Evolutionary conservation across 2,113 vertebrate species (phyloP), one percentile per base, ranked within the genome.

Genomic region (Empidonax alnorum): DNA sequence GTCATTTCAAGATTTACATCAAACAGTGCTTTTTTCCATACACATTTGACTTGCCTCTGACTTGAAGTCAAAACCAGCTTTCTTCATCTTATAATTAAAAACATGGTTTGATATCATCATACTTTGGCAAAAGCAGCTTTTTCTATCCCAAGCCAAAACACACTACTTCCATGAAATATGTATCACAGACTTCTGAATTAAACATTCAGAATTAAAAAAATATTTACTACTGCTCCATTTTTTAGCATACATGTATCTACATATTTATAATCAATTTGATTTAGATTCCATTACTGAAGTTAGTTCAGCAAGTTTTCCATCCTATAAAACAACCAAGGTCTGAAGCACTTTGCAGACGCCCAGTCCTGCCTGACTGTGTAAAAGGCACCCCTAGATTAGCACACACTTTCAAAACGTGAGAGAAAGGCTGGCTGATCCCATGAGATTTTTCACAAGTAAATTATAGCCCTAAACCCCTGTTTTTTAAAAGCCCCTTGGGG

Each of bases 1-100:
- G 53, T 86, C 66, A 78, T 56, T 63, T 49, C 71, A 81, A 55
- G 63, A 71, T 42, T 53, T 69, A 77, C 9, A 61, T 78, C 65
- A 47, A 79, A 89, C 21, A 35, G 6, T 9, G 7, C 52, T 74
- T 62, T 53, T 63, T 59, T 79, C 46, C 71, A 84, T 19, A 62
- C 6, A 91, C 9, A 23, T 52, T 65, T 61, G n/a, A 87, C 53
- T 62, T 55, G n/a, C 4, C 33, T 68, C 52, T 46, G 37, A 94
- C 44, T 74, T 55, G 8, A 93, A 91, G n/a, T 84, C 44, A 85
- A 91, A 93, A 23, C 10, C 14, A 30, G 22, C 24, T 62, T 90
- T 93, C 74, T 77, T 67, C 6, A 87, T 74, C 28, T 81, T 90
- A 46, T 55, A 56, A 76, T 92, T 94, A 81, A 78, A 93, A 84